These are phyloP conservation scores for Porphyrio hochstetteri DNA, from an alignment of 2,113 vertebrate species.

Conservation along the genomic window DNA sequence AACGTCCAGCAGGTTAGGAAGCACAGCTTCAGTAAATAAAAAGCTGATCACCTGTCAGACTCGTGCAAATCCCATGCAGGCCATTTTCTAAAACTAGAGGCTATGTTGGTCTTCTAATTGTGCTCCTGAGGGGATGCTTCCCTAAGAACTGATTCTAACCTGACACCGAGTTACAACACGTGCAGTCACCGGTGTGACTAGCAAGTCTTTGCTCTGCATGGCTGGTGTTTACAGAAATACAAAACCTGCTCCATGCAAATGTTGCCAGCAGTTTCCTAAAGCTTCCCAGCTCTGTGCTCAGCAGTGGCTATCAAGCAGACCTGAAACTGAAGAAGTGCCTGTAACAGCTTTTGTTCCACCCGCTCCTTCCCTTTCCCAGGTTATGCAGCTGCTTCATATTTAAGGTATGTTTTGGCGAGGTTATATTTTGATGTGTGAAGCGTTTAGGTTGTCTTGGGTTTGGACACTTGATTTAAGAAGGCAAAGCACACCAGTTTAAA, in stretches of 20 bases:
- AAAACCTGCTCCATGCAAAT: neutral
- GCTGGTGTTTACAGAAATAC: neutral
- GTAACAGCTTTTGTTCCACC: neutral
- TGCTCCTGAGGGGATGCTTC: neutral
- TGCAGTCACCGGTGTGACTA: neutral
- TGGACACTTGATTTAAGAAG: neutral
- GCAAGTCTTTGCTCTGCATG: neutral
- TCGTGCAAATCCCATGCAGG: neutral
- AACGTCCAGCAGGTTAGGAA: neutral
- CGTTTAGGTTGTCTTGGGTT: neutral
- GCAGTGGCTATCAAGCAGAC: neutral
- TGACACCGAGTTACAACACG: accelerated
- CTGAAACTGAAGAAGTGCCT: neutral
- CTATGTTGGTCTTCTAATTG: neutral
- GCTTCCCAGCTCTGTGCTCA: neutral
- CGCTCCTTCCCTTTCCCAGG: neutral
- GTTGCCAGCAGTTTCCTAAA: neutral
- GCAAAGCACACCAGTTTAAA: neutral
- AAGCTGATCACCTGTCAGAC: neutral
- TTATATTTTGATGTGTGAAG: neutral
- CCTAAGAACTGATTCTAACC: neutral
- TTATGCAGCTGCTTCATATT: neutral
- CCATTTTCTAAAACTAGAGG: neutral
- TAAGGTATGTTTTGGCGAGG: neutral
- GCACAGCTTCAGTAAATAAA: neutral